Conservation (phyloP, 2,797 vertebrate species). For the Poeciliopsis presidionis region DNA sequence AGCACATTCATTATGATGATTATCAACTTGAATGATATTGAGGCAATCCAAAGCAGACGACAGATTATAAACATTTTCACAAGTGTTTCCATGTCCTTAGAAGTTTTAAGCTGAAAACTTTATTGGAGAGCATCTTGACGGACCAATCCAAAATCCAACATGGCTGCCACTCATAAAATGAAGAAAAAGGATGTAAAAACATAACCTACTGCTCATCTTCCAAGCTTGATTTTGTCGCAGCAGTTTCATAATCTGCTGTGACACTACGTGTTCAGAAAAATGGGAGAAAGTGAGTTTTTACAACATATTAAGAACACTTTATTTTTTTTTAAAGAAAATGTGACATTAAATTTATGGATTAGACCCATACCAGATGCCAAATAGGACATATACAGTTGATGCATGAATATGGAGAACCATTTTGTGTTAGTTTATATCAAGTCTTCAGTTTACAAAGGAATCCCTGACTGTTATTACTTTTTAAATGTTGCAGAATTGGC, state of each 20-base stretch:
- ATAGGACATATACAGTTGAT: not conserved
- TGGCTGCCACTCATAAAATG: not conserved
- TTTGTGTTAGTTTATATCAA: not conserved
- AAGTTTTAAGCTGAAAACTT: not conserved
- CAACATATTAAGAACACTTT: not conserved
- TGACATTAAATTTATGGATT: not conserved
- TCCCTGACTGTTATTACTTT: not conserved
- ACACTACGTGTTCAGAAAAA: not conserved
- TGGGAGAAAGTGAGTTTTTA: not conserved
- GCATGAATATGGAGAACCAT: not conserved
- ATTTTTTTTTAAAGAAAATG: not conserved
- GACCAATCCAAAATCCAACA: not conserved
- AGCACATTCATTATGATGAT: not conserved
- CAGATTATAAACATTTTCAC: not conserved
- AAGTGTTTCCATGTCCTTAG: not conserved
- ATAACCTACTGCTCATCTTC: not conserved
- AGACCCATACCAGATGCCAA: not conserved
- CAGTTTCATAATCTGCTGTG: too few relatives aligned
- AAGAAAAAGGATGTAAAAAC: not conserved
- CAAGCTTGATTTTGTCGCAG: too few relatives aligned
- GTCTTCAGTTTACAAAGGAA: not conserved
- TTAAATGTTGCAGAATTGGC: not conserved
- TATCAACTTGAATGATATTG: not conserved
- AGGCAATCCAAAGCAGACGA: not conserved
- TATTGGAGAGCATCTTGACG: not conserved